A percentile compares a stretch with the other conserved stretches of the same genome.
Conservation (phyloP, 2,888 invertebrate genomes). For the Nemapogon koenigi region DNA sequence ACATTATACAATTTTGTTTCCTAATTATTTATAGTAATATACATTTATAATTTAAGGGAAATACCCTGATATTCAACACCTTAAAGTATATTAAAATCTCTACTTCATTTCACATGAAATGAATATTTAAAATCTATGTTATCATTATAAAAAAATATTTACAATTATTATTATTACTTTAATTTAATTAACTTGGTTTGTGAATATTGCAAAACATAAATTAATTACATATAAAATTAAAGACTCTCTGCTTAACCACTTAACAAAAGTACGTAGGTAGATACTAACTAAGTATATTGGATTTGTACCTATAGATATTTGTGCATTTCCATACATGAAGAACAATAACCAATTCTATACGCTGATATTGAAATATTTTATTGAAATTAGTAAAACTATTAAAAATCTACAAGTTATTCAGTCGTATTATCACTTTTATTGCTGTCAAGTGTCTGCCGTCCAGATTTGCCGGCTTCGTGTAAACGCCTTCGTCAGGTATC, state of each 20-base stretch:
- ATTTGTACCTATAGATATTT: no score
- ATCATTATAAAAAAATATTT: constrained; percentile 9
- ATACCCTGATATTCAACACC: constrained; percentile 54
- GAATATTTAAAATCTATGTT: constrained; percentile 8
- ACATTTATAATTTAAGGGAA: constrained; percentile 37
- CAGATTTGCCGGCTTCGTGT: constrained; percentile 47
- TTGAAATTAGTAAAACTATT: constrained; percentile 6
- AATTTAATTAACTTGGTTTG: background rate
- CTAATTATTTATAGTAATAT: no score
- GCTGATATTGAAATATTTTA: no score
- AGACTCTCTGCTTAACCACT: no score
- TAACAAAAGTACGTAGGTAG: no score
- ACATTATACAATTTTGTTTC: no score
- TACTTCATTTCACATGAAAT: constrained; percentile 8
- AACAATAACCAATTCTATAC: constrained; percentile 8
- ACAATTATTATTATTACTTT: constrained; percentile 2
- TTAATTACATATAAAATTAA: no score
- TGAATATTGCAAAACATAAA: background rate
- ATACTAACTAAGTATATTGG: no score
- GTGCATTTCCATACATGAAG: constrained; percentile 2
- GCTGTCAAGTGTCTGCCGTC: constrained; percentile 42
- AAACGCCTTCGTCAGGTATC: constrained; percentile 72
- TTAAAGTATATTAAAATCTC: background rate
- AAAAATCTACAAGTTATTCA: constrained; percentile 30
- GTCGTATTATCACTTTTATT: constrained; percentile 58